Evolutionary conservation across 2,113 vertebrate genomes (phyloP).

Genomic region (Callopanchax toddi): DNA sequence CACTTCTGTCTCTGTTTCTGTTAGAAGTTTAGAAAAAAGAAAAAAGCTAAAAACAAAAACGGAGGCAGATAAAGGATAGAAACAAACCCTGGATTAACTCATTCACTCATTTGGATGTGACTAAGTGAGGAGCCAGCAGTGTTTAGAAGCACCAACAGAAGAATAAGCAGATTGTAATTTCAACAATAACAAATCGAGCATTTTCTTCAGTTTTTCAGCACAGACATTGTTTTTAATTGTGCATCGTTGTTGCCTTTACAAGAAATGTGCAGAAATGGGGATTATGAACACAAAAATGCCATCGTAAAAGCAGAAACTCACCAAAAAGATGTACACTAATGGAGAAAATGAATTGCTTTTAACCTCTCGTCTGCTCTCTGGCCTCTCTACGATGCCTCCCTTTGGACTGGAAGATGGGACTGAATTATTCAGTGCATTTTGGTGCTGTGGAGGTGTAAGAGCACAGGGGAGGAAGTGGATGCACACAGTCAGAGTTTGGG

Average conservation of each 20-base stretch:
- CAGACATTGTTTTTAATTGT: neutral
- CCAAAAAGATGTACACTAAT: neutral
- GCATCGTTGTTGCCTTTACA: too few relatives aligned
- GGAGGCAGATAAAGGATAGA: neutral
- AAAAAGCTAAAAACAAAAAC: neutral
- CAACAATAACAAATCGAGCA: too few relatives aligned
- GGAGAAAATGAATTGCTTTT: slow-evolving; percentile 8
- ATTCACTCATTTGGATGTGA: slow-evolving; percentile 23
- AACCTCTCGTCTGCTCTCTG: slow-evolving; percentile 21
- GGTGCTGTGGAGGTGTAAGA: slow-evolving; percentile 23
- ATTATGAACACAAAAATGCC: slow-evolving; percentile 3
- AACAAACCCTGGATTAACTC: slow-evolving; percentile 19
- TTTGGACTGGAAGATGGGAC: slow-evolving; percentile 30
- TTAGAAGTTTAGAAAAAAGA: neutral
- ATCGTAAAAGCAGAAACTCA: neutral
- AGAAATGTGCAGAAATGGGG: neutral
- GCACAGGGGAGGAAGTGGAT: slow-evolving; percentile 9
- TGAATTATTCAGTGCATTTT: slow-evolving; percentile 55
- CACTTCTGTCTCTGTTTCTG: neutral
- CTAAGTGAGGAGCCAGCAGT: slow-evolving; percentile 17
- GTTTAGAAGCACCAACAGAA: slow-evolving; percentile 32
- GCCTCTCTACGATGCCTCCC: slow-evolving; percentile 10
- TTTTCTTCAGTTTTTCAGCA: slow-evolving; percentile 16
- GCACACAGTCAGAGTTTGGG: slow-evolving; percentile 23
- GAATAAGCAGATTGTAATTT: slow-evolving; percentile 42